These are phyloP conservation scores for Archips xylosteana DNA, from an alignment of 2,888 invertebrate genomes.

Conservation along the genomic window DNA sequence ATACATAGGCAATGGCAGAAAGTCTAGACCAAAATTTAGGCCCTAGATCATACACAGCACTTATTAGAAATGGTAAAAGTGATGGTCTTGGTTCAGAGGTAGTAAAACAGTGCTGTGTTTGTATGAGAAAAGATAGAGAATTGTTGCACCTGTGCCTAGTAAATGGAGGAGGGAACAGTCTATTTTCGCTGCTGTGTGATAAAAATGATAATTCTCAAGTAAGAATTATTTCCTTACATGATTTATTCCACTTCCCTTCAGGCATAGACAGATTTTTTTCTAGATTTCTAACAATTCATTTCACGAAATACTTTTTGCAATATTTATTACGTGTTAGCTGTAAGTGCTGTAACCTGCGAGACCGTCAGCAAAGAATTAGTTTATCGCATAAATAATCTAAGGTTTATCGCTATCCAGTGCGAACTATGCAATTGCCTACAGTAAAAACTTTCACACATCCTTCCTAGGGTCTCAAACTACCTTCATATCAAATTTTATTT, in stretches of 20 bases:
- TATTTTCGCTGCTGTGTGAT: slow-evolving; percentile 24
- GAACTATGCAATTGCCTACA: too few species aligned
- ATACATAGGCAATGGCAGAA: slow-evolving; percentile 5
- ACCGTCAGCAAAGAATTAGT: too few species aligned
- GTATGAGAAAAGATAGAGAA: slow-evolving; percentile 33
- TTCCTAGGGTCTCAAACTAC: too few species aligned
- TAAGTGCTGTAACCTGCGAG: too few species aligned
- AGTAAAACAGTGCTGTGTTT: slow-evolving; percentile 33
- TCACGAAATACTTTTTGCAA: too few species aligned
- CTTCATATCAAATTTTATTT: too few species aligned
- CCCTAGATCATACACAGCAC: neutral
- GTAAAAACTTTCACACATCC: too few species aligned
- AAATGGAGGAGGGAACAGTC: slow-evolving; percentile 34
- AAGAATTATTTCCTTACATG: slow-evolving; percentile 40
- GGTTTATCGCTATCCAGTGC: too few species aligned
- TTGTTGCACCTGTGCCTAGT: slow-evolving; percentile 33
- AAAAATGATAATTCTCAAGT: slow-evolving; percentile 41
- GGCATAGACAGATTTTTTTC: too few species aligned
- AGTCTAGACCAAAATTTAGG: neutral
- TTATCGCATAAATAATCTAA: too few species aligned
- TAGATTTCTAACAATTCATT: too few species aligned
- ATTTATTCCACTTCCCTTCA: neutral
- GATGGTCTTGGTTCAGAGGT: neutral
- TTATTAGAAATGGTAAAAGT: neutral
- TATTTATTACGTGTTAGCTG: too few species aligned